These are phyloP conservation scores for Enteromius thamalakanensis DNA, from an alignment of 2,797 vertebrate species.

Conservation along the genomic window DNA sequence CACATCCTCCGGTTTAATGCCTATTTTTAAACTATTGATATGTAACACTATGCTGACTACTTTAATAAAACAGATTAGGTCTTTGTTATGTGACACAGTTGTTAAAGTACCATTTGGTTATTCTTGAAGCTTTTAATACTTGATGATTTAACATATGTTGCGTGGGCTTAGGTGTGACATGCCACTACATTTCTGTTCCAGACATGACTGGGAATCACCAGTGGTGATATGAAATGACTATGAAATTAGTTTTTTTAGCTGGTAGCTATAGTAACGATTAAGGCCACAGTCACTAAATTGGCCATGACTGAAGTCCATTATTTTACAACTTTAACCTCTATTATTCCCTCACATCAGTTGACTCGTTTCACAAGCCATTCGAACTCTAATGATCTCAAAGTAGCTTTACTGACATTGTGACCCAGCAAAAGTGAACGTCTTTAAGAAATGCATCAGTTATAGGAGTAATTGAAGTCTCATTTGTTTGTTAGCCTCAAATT, in stretches of 20 bases:
- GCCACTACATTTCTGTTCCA: neutral
- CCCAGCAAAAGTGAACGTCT: neutral
- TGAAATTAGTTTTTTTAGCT: neutral
- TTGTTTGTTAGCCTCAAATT: neutral
- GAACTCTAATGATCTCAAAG: slow-evolving; percentile 11
- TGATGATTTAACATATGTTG: slow-evolving; percentile 14
- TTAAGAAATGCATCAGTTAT: slow-evolving; percentile 13
- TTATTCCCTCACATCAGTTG: slow-evolving; percentile 18
- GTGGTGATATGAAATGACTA: neutral
- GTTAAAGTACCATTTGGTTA: neutral
- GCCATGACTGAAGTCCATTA: slow-evolving; percentile 18
- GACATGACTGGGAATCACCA: neutral
- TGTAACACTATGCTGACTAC: neutral
- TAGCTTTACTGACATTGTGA: neutral
- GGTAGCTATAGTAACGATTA: slow-evolving; percentile 14
- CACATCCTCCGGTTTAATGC: neutral
- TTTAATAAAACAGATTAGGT: neutral
- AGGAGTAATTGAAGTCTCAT: neutral
- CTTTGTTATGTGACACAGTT: neutral
- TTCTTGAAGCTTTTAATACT: neutral
- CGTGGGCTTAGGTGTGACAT: slow-evolving; percentile 14
- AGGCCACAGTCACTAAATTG: slow-evolving; percentile 10
- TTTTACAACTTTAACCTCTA: slow-evolving; percentile 28
- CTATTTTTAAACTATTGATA: neutral
- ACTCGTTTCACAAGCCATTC: slow-evolving; percentile 3